Percentiles rank a stretch among this genome's conserved stretches.
Evolutionary conservation across 2,113 vertebrate genomes (phyloP).

Genomic region (Ciconia boyciana): DNA sequence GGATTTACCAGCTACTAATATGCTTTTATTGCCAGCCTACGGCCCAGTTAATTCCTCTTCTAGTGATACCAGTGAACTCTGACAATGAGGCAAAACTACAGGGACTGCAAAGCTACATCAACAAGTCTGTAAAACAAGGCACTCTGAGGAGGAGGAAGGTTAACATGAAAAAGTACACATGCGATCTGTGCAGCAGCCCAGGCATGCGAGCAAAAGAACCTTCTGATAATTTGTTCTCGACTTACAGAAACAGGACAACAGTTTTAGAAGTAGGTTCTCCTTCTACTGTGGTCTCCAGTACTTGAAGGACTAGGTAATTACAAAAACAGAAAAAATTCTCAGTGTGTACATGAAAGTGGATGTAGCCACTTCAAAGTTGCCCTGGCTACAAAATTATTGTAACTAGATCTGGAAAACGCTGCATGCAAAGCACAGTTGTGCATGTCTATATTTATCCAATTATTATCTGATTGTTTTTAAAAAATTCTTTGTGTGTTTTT

Average conservation of each 20-base stretch:
- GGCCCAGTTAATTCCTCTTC: background rate
- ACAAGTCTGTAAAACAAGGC: background rate
- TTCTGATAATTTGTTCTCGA: rapidly evolving
- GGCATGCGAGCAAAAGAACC: background rate
- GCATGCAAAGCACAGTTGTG: background rate
- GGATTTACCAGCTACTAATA: background rate
- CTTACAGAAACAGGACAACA: rapidly evolving
- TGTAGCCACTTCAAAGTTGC: background rate
- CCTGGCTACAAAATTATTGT: background rate
- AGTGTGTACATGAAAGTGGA: background rate
- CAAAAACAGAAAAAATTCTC: background rate
- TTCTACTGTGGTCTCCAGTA: background rate
- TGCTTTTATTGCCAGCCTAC: rapidly evolving
- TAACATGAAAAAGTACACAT: rapidly evolving
- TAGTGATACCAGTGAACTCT: rapidly evolving
- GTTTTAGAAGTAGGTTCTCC: background rate
- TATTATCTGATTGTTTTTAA: background rate
- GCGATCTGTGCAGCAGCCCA: background rate
- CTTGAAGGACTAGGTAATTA: background rate
- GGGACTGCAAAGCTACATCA: background rate
- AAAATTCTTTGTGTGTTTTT: background rate
- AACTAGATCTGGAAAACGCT: background rate
- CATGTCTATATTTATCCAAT: background rate
- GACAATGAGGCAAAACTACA: background rate
- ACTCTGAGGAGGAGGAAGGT: background rate